phyloP scores from a whole-genome alignment of 1,140 invertebrate genomes.

The Musca domestica region DNA sequence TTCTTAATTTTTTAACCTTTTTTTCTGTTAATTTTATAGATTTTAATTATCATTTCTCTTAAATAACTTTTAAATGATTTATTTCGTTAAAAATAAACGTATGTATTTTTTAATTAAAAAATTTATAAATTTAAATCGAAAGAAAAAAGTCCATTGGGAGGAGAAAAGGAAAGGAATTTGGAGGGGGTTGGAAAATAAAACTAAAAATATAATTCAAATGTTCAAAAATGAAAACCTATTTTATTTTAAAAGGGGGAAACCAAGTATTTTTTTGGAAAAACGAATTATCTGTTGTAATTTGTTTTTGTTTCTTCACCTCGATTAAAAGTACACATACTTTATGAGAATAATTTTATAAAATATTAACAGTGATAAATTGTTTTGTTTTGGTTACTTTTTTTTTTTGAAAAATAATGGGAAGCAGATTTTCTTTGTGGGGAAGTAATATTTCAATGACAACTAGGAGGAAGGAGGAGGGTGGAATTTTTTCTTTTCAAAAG shows the following conservation, averaged over 20 bases:
- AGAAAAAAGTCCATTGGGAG: too few species aligned
- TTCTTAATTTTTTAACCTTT: not conserved
- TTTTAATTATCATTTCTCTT: conserved; percentile 4
- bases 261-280: too few species aligned
- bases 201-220: too few species aligned
- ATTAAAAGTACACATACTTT: conserved; percentile 10
- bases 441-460: not conserved
- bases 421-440: not conserved
- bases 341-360: not conserved
- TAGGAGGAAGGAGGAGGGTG: not conserved
- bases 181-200: too few species aligned
- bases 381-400: too few species aligned
- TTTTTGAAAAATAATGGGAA: not conserved
- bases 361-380: conserved; percentile 8
- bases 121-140: too few species aligned
- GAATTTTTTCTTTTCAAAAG: conserved; percentile 22
- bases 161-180: too few species aligned
- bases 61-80: not conserved
- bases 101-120: not conserved
- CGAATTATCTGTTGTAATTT: too few species aligned
- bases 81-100: not conserved
- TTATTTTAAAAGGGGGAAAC: too few species aligned
- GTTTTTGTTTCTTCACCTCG: too few species aligned
- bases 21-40: conserved; percentile 5
- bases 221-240: too few species aligned